Evolutionary conservation across 1,140 invertebrate genomes (phyloP).

Genomic region (Scaptomyza graminum): DNA sequence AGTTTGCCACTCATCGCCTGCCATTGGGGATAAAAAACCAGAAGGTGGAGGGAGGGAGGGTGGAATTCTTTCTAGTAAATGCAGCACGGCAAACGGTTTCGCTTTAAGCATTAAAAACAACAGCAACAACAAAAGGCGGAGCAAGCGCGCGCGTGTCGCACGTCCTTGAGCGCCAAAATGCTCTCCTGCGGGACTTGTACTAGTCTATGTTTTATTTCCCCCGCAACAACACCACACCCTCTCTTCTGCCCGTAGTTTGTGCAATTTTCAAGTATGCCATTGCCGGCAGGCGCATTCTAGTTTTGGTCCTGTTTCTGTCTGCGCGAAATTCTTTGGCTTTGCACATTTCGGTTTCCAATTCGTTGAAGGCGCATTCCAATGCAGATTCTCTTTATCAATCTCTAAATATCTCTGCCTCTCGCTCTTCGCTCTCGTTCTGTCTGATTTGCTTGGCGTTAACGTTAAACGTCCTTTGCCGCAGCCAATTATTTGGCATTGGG

Average conservation of each 20-base stretch:
- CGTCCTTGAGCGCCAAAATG: slow-evolving; percentile 45
- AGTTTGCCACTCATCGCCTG: slow-evolving; percentile 61
- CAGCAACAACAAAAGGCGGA: slow-evolving; percentile 13
- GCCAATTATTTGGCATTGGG: slow-evolving; percentile 50
- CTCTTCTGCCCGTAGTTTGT: neutral
- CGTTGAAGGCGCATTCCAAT: slow-evolving; percentile 44
- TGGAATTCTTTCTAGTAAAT: slow-evolving; percentile 13
- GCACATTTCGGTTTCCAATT: slow-evolving; percentile 26
- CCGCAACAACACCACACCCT: neutral
- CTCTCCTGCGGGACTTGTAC: slow-evolving; percentile 37
- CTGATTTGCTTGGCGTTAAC: slow-evolving; percentile 7
- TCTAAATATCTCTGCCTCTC: neutral
- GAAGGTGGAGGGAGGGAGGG: no score
- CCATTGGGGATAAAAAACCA: slow-evolving; percentile 39
- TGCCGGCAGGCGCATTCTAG: slow-evolving; percentile 4
- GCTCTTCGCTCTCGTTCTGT: neutral
- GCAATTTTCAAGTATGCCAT: slow-evolving; percentile 61
- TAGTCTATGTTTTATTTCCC: slow-evolving; percentile 18
- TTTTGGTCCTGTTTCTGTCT: slow-evolving; percentile 5
- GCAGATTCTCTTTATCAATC: slow-evolving; percentile 26
- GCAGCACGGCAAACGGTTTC: slow-evolving; percentile 31
- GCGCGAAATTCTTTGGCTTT: slow-evolving; percentile 54
- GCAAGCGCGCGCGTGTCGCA: slow-evolving; percentile 27
- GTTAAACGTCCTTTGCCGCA: slow-evolving; percentile 34
- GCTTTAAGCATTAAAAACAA: slow-evolving; percentile 35